phyloP scores from a whole-genome alignment of 2,797 vertebrate species.

The Fratercula arctica region DNA sequence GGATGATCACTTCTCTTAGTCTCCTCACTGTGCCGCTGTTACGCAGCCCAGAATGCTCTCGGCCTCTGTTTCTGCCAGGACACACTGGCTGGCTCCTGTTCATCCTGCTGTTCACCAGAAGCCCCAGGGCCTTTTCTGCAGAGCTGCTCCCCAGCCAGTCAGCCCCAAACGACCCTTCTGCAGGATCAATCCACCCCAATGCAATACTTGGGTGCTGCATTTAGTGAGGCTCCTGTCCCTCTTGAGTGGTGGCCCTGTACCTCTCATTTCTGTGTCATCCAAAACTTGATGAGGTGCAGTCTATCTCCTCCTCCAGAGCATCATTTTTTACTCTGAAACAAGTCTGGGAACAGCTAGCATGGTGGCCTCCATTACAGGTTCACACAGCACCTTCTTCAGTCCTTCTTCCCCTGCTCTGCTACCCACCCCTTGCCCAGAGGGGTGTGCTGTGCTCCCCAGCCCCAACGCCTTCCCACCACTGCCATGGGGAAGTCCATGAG shows the following conservation, averaged over 20 bases:
- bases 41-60: not conserved
- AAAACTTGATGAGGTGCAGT: not conserved
- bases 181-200: not conserved
- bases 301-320: not conserved
- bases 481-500: not conserved
- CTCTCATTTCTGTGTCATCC: not conserved
- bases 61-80: not conserved
- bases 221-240: not conserved
- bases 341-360: not conserved
- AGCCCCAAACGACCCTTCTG: not conserved
- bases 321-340: not conserved
- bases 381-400: not conserved
- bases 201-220: not conserved
- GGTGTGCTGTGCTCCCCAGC: not conserved
- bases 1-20: not conserved
- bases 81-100: not conserved
- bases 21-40: slow-evolving; percentile 30
- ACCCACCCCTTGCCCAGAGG: not conserved
- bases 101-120: not conserved
- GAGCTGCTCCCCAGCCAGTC: not conserved
- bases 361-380: not conserved
- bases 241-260: accelerated
- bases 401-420: not conserved
- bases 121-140: not conserved
- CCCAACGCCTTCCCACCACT: not conserved